Evolutionary conservation across 2,113 vertebrate species (phyloP).

Genomic region (Chrysochloris asiatica): DNA sequence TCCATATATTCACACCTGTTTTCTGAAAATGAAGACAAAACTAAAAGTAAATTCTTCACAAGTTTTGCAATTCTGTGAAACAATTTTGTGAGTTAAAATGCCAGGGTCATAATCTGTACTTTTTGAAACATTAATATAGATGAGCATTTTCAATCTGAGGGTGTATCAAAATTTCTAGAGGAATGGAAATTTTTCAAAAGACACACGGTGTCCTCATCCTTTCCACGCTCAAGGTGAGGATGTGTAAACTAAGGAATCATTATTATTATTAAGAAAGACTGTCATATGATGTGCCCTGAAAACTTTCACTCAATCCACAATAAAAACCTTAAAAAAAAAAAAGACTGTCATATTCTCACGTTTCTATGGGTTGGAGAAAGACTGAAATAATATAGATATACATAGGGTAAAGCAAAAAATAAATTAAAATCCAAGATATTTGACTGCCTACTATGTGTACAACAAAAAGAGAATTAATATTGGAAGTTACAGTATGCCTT

Average conservation of each 20-base stretch:
- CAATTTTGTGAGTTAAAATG: slow-evolving; percentile 19
- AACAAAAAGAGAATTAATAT: not conserved
- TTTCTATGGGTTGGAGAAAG: not conserved
- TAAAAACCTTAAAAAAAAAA: too few species aligned
- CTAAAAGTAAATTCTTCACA: not conserved
- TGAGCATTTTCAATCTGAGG: not conserved
- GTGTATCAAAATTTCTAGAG: not conserved
- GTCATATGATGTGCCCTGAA: too few species aligned
- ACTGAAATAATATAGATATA: not conserved
- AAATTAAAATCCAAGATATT: too few species aligned
- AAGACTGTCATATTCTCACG: not conserved
- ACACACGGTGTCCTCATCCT: not conserved
- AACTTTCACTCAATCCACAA: too few species aligned
- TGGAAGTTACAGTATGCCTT: not conserved
- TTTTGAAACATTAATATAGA: slow-evolving; percentile 32
- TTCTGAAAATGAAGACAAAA: slow-evolving; percentile 51
- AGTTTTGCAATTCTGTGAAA: slow-evolving; percentile 43
- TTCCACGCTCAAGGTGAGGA: not conserved
- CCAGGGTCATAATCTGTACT: not conserved
- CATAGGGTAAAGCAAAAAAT: not conserved
- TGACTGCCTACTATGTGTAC: too few species aligned
- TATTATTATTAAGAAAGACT: slow-evolving; percentile 15
- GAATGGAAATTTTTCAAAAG: slow-evolving; percentile 8
- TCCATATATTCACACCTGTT: not conserved
- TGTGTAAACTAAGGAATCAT: not conserved